phyloP scores from a whole-genome alignment of 2,797 vertebrate species.

The Spea hammondii region DNA sequence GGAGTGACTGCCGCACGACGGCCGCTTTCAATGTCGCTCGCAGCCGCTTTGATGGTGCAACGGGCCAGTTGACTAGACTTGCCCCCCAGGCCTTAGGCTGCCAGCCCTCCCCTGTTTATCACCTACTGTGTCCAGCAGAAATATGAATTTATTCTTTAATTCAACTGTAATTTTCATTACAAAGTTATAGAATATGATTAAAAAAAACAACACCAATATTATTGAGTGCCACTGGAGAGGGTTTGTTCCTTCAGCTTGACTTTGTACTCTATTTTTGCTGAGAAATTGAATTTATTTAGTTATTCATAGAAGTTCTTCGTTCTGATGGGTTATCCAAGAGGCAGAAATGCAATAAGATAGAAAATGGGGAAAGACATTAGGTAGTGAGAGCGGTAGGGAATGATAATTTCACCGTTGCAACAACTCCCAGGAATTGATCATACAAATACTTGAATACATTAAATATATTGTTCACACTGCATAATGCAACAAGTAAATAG shows the following conservation, averaged over 20 bases:
- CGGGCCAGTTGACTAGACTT: too few species aligned
- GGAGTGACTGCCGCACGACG: too few species aligned
- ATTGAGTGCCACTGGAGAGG: slow-evolving; percentile 17
- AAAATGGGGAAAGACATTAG: slow-evolving; percentile 15
- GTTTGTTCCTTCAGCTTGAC: background rate
- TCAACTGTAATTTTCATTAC: slow-evolving; percentile 15
- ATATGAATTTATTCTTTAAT: slow-evolving; percentile 15
- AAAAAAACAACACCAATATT: slow-evolving; percentile 2
- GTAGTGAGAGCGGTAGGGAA: slow-evolving; percentile 6
- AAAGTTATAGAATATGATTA: slow-evolving; percentile 25
- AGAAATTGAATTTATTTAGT: slow-evolving; percentile 30
- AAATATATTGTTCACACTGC: slow-evolving; percentile 22
- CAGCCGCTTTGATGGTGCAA: too few species aligned
- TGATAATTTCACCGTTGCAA: slow-evolving; percentile 29
- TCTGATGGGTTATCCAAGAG: slow-evolving; percentile 23
- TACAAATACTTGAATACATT: slow-evolving; percentile 16
- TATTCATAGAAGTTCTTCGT: background rate
- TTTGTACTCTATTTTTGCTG: slow-evolving; percentile 20
- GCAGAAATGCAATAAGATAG: slow-evolving; percentile 6
- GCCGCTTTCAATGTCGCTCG: too few species aligned
- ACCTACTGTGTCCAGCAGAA: slow-evolving; percentile 18
- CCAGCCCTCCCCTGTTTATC: too few species aligned
- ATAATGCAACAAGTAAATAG: slow-evolving; percentile 22
- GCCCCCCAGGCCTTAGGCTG: too few species aligned
- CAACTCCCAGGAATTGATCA: slow-evolving; percentile 21